Evolutionary conservation across 2,797 vertebrate species (phyloP).

Genomic region (Myoxocephalus aenaeus): DNA sequence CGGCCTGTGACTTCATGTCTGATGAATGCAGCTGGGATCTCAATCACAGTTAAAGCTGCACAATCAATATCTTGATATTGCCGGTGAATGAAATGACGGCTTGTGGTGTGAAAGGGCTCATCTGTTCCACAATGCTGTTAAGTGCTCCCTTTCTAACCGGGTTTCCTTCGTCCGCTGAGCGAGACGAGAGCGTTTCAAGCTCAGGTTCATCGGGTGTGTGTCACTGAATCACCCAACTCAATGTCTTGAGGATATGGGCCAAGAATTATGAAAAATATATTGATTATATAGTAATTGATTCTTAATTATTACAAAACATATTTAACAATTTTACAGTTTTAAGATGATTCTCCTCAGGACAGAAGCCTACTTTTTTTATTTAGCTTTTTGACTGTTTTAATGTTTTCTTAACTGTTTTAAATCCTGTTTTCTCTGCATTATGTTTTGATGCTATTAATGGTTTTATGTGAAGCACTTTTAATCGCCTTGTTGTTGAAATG

Average conservation of each 20-base stretch:
- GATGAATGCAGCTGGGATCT: background rate
- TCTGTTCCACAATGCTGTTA: background rate
- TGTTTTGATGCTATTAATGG: no score
- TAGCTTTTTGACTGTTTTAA: no score
- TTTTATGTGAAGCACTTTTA: no score
- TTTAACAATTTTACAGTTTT: background rate
- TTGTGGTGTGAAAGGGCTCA: background rate
- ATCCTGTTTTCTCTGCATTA: no score
- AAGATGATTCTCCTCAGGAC: no score
- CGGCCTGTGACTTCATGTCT: constrained; percentile 4
- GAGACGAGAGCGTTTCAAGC: background rate
- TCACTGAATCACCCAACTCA: background rate
- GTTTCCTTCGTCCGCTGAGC: background rate
- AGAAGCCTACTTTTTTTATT: no score
- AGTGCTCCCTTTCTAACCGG: background rate
- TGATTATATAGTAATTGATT: background rate
- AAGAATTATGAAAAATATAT: background rate
- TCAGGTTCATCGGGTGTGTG: background rate
- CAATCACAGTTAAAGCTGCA: background rate
- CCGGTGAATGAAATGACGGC: background rate
- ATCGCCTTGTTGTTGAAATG: no score
- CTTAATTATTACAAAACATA: background rate
- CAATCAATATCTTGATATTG: no score
- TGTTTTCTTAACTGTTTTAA: no score
- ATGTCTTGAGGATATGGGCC: background rate